Base-by-base conservation (phyloP, 2,888 invertebrate species). In the Rugalucina vietnamica region DNA sequence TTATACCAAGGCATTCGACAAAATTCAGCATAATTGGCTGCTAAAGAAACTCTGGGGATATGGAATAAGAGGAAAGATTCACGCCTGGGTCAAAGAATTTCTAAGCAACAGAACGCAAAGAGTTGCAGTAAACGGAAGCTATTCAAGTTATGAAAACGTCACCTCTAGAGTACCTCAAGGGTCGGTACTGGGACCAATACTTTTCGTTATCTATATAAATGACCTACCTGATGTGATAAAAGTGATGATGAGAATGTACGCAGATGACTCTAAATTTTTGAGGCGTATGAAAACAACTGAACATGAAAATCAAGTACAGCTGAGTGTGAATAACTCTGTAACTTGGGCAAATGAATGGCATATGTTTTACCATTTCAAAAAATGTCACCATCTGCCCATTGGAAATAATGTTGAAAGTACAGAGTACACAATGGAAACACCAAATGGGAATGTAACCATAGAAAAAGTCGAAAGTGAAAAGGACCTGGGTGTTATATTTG, bases 401-500 rank as follows among this genome's bases (percentile, higher is more conserved):
- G 73, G 73, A 21, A 54, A 54, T 4, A 54, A 54, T 12, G 5
- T 54, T 5, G 12, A 8, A 12, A 24, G n/a, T 54, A 54, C 54
- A 12, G 54, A 12, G n/a, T 54, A 54, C n/a, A 54, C n/a, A 5
- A 54, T 54, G 54, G 54, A 54, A 21, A 12, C 54, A 54, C 21
- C 60, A 60, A 65, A 24, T 39, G 76, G 29, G 5, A 8, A 4
- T 21, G 21, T 27, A 65, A 39, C 34, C 29, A 29, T 57, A 1
- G 29, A 34, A 57, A 75, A 50, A 50, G 54, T 36, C 60, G 4
- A 76, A 32, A 8, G 71, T 21, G 78, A 79, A 34, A 74, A 65
- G 36, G 49, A 77, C 36, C 39, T 77, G 18, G 76, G 77, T 21
- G 81, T 81, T 14, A 77, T 32, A 14, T 76, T 81, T 72, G 73